These are phyloP conservation scores for Aplidium turbinatum DNA, from an alignment of 23 tunicate genomes.

Conservation along the genomic window DNA sequence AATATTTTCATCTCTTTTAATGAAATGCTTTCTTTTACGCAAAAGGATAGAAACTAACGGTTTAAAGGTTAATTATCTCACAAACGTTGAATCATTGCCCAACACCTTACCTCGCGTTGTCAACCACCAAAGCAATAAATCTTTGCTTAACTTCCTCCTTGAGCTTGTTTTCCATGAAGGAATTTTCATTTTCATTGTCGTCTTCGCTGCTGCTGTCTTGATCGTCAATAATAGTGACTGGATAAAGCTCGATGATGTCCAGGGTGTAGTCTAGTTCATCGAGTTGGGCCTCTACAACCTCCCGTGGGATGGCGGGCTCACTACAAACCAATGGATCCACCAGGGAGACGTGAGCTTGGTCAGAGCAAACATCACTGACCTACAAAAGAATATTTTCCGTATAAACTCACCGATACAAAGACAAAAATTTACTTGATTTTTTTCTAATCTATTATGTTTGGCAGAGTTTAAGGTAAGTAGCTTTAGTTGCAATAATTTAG, in stretches of 20 bases:
- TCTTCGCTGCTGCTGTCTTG: conserved; percentile 40
- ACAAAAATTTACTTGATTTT: too few species aligned
- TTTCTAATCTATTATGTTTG: too few species aligned
- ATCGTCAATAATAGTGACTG: conserved; percentile 51
- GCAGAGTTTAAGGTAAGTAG: too few species aligned
- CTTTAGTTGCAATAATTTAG: too few species aligned
- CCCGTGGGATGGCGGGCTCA: conserved; percentile 54
- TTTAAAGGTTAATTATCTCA: too few species aligned
- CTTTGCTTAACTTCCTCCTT: conserved; percentile 36
- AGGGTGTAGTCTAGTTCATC: conserved; percentile 76
- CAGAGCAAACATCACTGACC: conserved; percentile 80
- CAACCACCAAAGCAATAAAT: conserved; percentile 48
- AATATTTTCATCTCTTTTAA: too few species aligned
- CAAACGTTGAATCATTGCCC: too few species aligned
- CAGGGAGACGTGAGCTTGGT: conserved; percentile 77
- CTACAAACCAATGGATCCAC: conserved; percentile 65
- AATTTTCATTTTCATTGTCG: conserved; percentile 29
- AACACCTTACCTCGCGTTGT: conserved; percentile 50
- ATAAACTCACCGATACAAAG: too few species aligned
- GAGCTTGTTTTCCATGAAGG: conserved; percentile 30
- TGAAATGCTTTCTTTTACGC: too few species aligned
- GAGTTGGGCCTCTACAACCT: conserved; percentile 76
- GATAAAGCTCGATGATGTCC: conserved; percentile 83
- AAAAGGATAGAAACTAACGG: too few species aligned
- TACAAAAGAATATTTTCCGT: too few species aligned